These are phyloP conservation scores for Nomada ferruginata DNA, from an alignment of 2,888 invertebrate genomes.

Conservation along the genomic window DNA sequence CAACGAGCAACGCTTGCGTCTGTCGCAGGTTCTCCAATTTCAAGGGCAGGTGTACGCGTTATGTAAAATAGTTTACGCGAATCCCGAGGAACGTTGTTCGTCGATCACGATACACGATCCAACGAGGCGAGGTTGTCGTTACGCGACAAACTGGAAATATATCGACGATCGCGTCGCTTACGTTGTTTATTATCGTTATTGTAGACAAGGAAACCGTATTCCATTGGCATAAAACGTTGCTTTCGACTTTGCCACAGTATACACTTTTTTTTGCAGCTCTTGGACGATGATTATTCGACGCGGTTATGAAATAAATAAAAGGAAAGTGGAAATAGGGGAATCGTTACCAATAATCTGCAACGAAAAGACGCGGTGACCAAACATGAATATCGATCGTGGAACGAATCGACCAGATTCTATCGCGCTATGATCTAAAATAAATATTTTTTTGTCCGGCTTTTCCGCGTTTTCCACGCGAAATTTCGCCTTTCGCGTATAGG, in stretches of 20 bases:
- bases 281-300: too few relatives aligned
- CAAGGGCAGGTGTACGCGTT: slow-evolving; percentile 41
- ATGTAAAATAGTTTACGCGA: slow-evolving; percentile 36
- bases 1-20: slow-evolving; percentile 8
- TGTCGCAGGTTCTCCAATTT: slow-evolving; percentile 47
- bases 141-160: slow-evolving; percentile 17
- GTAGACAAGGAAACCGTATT: too few relatives aligned
- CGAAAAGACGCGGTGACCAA: not conserved
- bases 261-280: too few relatives aligned
- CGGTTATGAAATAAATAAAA: not conserved
- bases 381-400: not conserved
- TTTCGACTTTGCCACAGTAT: not conserved
- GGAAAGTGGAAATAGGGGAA: not conserved
- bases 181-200: not conserved
- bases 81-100: slow-evolving; percentile 16
- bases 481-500: slow-evolving; percentile 8
- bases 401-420: slow-evolving; percentile 1
- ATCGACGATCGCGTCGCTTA: slow-evolving; percentile 3
- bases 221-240: not conserved
- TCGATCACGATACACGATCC: slow-evolving; percentile 20
- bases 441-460: slow-evolving; percentile 22
- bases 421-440: slow-evolving; percentile 5
- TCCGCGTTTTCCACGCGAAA: slow-evolving; percentile 2
- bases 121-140: slow-evolving; percentile 12
- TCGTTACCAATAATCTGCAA: not conserved